Conservation (phyloP, 2,113 vertebrate species). For the Arizona elegans region DNA sequence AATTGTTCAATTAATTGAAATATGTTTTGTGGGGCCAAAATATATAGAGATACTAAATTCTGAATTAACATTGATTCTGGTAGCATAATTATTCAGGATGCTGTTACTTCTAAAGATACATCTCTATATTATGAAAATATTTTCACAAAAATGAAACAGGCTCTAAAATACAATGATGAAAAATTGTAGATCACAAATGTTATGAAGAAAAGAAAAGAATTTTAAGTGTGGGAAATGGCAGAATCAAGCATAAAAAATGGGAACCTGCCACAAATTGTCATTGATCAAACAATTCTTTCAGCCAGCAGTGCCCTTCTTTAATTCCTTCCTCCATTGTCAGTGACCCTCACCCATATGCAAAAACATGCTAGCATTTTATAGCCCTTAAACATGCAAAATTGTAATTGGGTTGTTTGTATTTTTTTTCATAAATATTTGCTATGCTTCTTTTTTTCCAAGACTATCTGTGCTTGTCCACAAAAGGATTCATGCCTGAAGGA, state of each 20-base stretch:
- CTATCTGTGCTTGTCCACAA: neutral
- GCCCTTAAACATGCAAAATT: neutral
- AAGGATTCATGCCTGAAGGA: neutral
- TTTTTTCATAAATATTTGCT: neutral
- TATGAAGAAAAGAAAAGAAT: neutral
- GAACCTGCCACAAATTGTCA: neutral
- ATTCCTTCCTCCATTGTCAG: neutral
- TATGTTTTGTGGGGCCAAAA: constrained; percentile 35
- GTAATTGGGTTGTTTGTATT: neutral
- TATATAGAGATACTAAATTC: constrained; percentile 37
- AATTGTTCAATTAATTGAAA: constrained; percentile 40
- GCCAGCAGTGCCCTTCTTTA: neutral
- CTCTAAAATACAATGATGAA: neutral
- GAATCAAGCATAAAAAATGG: neutral
- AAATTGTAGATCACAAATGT: neutral
- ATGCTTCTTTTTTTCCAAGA: neutral
- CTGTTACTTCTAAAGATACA: constrained; percentile 37
- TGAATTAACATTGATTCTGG: constrained; percentile 39
- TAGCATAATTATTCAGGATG: constrained; percentile 19
- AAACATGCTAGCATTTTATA: too few species aligned
- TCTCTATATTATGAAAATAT: constrained; percentile 14
- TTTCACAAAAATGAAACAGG: neutral
- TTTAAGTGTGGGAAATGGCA: neutral
- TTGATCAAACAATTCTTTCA: neutral
- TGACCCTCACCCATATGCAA: neutral